phyloP scores from a whole-genome alignment of 2,888 invertebrate genomes.

The Apodemia mormo region DNA sequence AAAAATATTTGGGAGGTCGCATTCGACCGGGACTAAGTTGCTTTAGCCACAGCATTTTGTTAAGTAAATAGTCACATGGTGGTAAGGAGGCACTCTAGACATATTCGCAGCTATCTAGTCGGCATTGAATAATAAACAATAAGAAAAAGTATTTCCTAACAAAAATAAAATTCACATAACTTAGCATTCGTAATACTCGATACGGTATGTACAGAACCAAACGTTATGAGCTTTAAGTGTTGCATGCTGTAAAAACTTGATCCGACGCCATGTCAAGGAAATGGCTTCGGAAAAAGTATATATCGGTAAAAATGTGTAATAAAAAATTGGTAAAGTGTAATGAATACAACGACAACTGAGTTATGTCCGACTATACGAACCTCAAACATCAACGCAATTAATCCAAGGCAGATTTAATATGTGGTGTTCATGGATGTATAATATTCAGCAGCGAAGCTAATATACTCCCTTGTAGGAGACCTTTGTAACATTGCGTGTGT shows the following conservation, averaged over 20 bases:
- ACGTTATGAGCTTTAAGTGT: conserved; percentile 50
- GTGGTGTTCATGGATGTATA: no score
- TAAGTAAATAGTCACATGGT: conserved; percentile 37
- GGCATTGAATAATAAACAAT: conserved; percentile 30
- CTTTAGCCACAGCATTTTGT: conserved; percentile 38
- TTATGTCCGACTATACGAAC: conserved; percentile 40
- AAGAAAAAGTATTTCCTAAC: conserved; percentile 18
- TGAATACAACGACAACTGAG: conserved; percentile 58
- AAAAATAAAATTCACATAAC: conserved; percentile 7
- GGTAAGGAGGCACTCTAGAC: conserved; percentile 39
- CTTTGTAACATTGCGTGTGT: no score
- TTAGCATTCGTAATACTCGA: conserved; percentile 38
- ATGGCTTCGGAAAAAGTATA: conserved; percentile 36
- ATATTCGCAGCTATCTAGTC: conserved; percentile 45
- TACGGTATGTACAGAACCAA: conserved; percentile 57
- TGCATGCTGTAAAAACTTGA: conserved; percentile 51
- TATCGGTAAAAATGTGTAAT: conserved; percentile 43
- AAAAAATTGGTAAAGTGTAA: conserved; percentile 57
- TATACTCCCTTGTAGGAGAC: no score
- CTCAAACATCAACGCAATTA: not conserved
- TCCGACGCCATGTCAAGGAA: conserved; percentile 40
- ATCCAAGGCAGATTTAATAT: no score
- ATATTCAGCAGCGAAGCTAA: no score
- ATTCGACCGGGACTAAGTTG: conserved; percentile 49
- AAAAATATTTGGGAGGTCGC: conserved; percentile 69